phyloP scores from a whole-genome alignment of 2,797 vertebrate genomes.

The Catamblyrhynchus diadema region DNA sequence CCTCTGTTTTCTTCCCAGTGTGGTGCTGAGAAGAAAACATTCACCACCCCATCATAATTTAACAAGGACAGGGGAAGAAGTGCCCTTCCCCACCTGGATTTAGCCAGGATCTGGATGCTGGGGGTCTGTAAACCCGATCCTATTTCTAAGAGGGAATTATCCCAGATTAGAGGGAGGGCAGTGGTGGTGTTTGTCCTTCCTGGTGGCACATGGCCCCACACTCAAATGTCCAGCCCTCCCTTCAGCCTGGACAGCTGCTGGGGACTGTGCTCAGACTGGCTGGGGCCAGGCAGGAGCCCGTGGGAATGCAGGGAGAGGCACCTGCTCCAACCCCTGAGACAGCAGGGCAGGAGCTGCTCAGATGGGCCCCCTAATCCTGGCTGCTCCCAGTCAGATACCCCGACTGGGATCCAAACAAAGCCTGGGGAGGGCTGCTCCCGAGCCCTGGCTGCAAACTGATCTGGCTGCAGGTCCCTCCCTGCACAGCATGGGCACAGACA shows the following conservation, averaged over 20 bases:
- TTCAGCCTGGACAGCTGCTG: conserved; percentile 57
- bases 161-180: conserved; percentile 28
- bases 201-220: neutral
- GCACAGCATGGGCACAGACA: fast-evolving
- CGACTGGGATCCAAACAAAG: neutral
- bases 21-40: neutral
- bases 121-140: neutral
- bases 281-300: conserved; percentile 73
- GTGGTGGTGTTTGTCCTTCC: conserved; percentile 61
- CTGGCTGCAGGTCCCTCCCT: neutral
- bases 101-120: neutral
- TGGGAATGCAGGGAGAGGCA: neutral
- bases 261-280: conserved; percentile 70
- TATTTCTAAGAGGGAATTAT: conserved; percentile 57
- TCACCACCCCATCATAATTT: neutral
- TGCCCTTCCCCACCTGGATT: neutral
- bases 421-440: neutral
- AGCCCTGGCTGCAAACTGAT: neutral
- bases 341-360: neutral
- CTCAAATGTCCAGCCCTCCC: neutral
- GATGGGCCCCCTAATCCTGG: neutral
- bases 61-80: neutral
- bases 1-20: neutral
- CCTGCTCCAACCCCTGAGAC: conserved; percentile 43
- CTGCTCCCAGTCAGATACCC: neutral